A percentile compares a stretch with the other conserved stretches of the same genome.
Conservation (phyloP, 2,888 invertebrate species). For the Baccha elongata region DNA sequence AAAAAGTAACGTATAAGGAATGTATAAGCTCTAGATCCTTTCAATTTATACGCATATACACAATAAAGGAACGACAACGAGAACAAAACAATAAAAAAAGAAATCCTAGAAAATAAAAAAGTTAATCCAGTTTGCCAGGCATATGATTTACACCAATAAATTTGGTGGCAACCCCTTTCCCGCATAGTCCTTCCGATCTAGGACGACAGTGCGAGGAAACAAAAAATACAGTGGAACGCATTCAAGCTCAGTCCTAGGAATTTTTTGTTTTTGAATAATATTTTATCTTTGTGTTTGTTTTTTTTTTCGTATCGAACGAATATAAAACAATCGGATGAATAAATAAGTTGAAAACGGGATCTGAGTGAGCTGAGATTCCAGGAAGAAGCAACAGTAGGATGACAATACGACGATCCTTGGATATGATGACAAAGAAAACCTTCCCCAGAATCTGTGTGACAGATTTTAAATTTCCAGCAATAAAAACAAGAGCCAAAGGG, state of each 20-base stretch:
- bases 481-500: slow-evolving; percentile 62
- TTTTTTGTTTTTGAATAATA: not conserved
- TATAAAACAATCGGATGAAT: slow-evolving; percentile 64
- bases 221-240: slow-evolving; percentile 14
- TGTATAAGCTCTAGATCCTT: slow-evolving; percentile 65
- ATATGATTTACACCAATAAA: slow-evolving; percentile 72
- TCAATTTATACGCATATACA: slow-evolving; percentile 25
- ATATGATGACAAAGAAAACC: slow-evolving; percentile 29
- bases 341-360: slow-evolving; percentile 54
- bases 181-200: not conserved
- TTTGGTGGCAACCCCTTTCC: slow-evolving; percentile 27
- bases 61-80: slow-evolving; percentile 4
- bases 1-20: slow-evolving; percentile 4
- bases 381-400: slow-evolving; percentile 3
- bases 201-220: not conserved
- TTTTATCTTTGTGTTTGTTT: slow-evolving; percentile 1
- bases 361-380: slow-evolving; percentile 27
- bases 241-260: not conserved
- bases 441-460: slow-evolving; percentile 59
- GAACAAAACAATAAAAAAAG: slow-evolving; percentile 6
- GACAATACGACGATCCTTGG: not conserved
- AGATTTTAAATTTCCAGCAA: slow-evolving; percentile 72
- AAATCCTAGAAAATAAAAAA: slow-evolving; percentile 68
- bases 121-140: slow-evolving; percentile 70
- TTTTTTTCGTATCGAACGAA: slow-evolving; percentile 33